Evolutionary conservation across 2,113 vertebrate genomes (phyloP), one percentile per base, ranked within the genome.

Genomic region (Laticauda colubrina): DNA sequence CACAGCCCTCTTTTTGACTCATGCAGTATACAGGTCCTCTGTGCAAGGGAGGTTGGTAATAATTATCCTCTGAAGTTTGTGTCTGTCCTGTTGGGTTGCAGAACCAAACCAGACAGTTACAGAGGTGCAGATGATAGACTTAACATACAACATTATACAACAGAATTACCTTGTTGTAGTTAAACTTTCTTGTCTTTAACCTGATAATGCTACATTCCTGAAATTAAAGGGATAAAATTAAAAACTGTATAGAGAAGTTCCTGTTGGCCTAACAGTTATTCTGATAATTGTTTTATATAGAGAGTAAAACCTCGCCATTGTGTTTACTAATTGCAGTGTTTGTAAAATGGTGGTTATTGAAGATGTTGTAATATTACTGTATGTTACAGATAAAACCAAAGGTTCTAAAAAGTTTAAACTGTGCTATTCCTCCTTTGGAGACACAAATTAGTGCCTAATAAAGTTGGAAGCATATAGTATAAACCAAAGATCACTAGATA

Each of bases 301-400:
- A 56, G 29, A 45, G 7, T 57, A 90, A 94, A 0, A 11, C 93
- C 94, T 93, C 54, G 43, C 15, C 11, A 61, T 93, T 95, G 21
- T 12, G 29, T 88, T 29, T 24, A 91, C 92, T 87, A 94, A 81
- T 93, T 94, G 39, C 4, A 29, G 34, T 2, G 11, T n/a, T 23
- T 93, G 54, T 81, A 94, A 94, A 92, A 87, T 59, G 5, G 93
- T 12, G 54, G 53, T 85, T 94, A 95, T 91, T 69, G 85, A 55
- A 92, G 20, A 56, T 93, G 45, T 59, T 29, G 86, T 61, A 90
- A 90, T 3, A 29, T 91, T 53, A 57, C 6, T 87, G 12, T 6
- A 87, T 87, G 26, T 39, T 75, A 75, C n/a, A 75, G n/a, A 18
- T 75, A 34, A 75, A 75, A 15, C 15, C 5, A 18, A 34, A 75